Evolutionary conservation across 2,888 invertebrate genomes (phyloP), one percentile per base, ranked within the genome.

Genomic region (Bembecia ichneumoniformis): DNA sequence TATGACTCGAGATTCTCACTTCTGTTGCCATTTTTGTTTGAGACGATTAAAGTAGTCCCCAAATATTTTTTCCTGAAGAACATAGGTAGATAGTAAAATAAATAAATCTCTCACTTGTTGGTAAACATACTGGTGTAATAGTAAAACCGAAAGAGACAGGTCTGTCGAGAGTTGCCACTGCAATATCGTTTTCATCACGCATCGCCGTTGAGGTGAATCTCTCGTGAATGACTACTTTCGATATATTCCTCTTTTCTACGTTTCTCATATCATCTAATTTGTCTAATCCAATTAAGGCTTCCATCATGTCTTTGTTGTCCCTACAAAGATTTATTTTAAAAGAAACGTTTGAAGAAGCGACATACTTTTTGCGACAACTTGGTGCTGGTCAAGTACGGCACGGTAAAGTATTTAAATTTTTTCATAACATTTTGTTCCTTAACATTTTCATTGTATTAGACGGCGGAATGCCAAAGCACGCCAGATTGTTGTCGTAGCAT

Each of bases 151-250:
- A 89, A n/a, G 48, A 16, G 0, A 91, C 75, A 1, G 87, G 80
- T 7, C 57, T 43, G 34, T 72, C 63, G 2, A 90, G 57, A 43
- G 82, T 88, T 0, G 89, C 81, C 14, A 91, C 69, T 0, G 90
- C 89, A 43, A 91, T 89, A 58, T 91, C 91, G 55, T 90, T 89
- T 49, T 86, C 87, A 51, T 90, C 90, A 52, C 89, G 70, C 1
- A 87, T 71, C 1, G 81, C 72, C 44, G 88, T 83, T 1, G 89
- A 86, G 1, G 79, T 77, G 58, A 89, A 90, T 0, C 59, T 54
- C 52, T 87, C 81, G 55, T 90, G 89, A 43, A 89, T 77, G n/a
- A 74, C 66, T 5, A 79, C 74, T 0, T 62, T 45, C 0, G 77
- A 67, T 45, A 88, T 79, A 28, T 69, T 73, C 35, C 83, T 65